phyloP scores from a whole-genome alignment of 2,797 vertebrate species.

The Crax fasciolata region DNA sequence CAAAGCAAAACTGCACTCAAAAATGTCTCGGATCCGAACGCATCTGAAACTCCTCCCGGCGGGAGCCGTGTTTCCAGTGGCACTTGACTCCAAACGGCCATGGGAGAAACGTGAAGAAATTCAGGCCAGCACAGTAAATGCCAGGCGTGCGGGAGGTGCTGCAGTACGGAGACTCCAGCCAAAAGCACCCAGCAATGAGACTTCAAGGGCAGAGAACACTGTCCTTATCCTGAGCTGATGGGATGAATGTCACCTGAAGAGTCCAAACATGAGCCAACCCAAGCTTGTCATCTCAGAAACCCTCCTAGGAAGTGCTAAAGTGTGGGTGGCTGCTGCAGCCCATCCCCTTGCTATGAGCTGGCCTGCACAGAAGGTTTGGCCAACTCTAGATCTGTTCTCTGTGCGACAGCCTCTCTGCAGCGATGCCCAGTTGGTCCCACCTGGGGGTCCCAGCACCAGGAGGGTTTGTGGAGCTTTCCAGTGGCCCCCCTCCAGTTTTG shows the following conservation, averaged over 20 bases:
- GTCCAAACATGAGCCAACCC: not conserved
- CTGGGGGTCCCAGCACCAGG: not conserved
- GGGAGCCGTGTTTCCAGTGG: not conserved
- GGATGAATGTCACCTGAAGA: rapidly evolving
- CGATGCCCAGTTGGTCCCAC: rapidly evolving
- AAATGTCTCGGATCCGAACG: rapidly evolving
- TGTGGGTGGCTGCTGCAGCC: not conserved
- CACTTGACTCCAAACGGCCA: not conserved
- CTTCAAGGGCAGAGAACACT: rapidly evolving
- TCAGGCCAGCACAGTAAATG: rapidly evolving
- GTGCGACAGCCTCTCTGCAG: not conserved
- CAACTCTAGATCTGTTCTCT: not conserved
- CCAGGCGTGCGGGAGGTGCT: rapidly evolving
- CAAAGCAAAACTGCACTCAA: not conserved
- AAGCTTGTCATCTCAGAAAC: not conserved
- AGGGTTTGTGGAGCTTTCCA: not conserved
- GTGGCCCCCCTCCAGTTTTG: not conserved
- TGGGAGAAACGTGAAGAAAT: not conserved
- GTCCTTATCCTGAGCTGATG: rapidly evolving
- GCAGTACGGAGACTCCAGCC: rapidly evolving
- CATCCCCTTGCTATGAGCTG: rapidly evolving
- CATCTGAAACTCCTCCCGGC: not conserved
- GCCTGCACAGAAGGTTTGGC: rapidly evolving
- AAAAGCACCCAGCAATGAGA: rapidly evolving
- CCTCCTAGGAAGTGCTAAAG: not conserved